Evolutionary conservation across 2,888 invertebrate genomes (phyloP).

Genomic region (Punctoribates punctum): DNA sequence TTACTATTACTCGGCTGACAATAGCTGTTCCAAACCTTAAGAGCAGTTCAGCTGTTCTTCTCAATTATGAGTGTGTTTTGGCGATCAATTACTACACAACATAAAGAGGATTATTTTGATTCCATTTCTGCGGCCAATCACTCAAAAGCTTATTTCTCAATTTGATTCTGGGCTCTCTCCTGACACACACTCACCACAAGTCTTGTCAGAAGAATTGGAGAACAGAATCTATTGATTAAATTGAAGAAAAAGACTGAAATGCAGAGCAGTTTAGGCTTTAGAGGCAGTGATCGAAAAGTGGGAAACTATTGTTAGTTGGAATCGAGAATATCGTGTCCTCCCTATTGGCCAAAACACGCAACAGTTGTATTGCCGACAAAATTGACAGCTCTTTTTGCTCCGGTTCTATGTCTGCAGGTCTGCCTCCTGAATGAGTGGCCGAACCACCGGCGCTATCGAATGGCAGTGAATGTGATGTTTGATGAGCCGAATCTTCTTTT

Average conservation of each 20-base stretch:
- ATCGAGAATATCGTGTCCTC: not conserved
- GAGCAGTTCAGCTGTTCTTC: conserved; percentile 20
- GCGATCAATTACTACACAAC: conserved; percentile 26
- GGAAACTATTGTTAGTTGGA: conserved; percentile 5
- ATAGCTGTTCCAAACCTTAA: not conserved
- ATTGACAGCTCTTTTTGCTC: conserved; percentile 31
- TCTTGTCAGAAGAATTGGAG: not conserved
- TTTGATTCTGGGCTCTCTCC: not conserved
- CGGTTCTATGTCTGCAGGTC: not conserved
- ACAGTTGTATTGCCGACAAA: conserved; percentile 21
- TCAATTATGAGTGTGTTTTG: not conserved
- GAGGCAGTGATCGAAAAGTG: not conserved
- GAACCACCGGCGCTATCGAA: not conserved
- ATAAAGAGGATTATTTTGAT: conserved; percentile 32
- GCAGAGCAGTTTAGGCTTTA: not conserved
- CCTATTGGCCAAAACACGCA: conserved; percentile 31
- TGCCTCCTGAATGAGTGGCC: not conserved
- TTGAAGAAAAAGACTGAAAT: not conserved
- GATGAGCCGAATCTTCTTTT: conserved; percentile 30
- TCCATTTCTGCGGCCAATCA: conserved; percentile 24
- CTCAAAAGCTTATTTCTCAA: conserved; percentile 5
- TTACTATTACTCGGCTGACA: conserved; percentile 18
- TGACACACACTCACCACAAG: not conserved
- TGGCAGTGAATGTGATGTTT: conserved; percentile 1
- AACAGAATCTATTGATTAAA: conserved; percentile 27